phyloP scores from a whole-genome alignment of 2,888 invertebrate species.

The Euzetes globulus region DNA sequence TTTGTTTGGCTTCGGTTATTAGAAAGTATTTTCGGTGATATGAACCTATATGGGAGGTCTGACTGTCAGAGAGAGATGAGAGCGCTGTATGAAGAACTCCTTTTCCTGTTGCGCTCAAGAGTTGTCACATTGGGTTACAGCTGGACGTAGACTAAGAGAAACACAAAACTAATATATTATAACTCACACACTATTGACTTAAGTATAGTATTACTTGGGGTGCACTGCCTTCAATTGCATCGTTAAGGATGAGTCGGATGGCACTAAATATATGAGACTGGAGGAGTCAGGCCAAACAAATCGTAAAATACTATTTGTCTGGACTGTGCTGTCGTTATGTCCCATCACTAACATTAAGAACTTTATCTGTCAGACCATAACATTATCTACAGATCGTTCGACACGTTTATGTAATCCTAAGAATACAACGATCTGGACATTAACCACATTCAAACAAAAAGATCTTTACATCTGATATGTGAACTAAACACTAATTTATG shows the following conservation, averaged over 20 bases:
- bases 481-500: not conserved
- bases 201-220: not conserved
- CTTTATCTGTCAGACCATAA: not conserved
- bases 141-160: conserved; percentile 4
- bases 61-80: not conserved
- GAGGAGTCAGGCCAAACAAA: not conserved
- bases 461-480: not conserved
- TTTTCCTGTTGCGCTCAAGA: conserved; percentile 1
- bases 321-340: not conserved
- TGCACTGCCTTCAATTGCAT: not conserved
- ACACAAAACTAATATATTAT: conserved; percentile 10
- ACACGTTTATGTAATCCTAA: not conserved
- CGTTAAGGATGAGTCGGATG: not conserved
- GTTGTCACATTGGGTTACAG: conserved; percentile 15
- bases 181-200: not conserved
- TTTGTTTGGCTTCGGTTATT: conserved; percentile 13
- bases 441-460: not conserved
- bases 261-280: not conserved
- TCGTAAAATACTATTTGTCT: not conserved
- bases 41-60: conserved; percentile 20
- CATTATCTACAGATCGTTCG: not conserved
- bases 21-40: conserved; percentile 12
- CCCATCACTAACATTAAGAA: not conserved
- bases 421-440: not conserved
- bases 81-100: not conserved